These are phyloP conservation scores for Priocnemis perturbator DNA, from an alignment of 2,888 invertebrate species.

Conservation along the genomic window DNA sequence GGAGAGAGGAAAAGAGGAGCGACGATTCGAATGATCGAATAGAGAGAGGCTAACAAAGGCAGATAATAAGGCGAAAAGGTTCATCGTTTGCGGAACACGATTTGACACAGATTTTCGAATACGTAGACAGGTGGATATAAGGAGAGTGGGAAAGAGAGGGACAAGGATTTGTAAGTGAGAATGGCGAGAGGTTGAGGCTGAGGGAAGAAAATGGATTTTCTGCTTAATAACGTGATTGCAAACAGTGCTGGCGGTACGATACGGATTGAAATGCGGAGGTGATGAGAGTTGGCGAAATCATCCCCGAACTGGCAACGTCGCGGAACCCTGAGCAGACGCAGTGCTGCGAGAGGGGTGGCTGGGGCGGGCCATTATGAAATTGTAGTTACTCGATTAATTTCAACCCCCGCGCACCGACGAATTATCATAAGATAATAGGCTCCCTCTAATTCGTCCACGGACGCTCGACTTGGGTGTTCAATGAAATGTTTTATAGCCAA, in stretches of 20 bases:
- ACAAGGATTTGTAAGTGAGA: neutral
- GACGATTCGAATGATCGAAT: neutral
- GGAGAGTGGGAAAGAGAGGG: neutral
- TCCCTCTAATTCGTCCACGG: constrained; percentile 39
- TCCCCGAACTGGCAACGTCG: constrained; percentile 29
- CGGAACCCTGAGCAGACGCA: constrained; percentile 18
- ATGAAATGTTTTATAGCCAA: constrained; percentile 58
- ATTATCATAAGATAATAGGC: constrained; percentile 73
- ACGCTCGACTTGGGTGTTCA: constrained; percentile 32
- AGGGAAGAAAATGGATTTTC: constrained; percentile 8
- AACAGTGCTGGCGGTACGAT: neutral
- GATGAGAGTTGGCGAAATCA: neutral
- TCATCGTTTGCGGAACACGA: no score
- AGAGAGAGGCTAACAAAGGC: neutral
- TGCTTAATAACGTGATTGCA: neutral
- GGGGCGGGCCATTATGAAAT: constrained; percentile 65
- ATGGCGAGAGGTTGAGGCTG: no score
- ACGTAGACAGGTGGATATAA: no score
- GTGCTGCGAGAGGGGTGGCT: constrained; percentile 9
- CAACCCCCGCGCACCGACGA: constrained; percentile 59
- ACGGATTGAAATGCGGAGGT: neutral
- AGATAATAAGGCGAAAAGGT: constrained; percentile 14
- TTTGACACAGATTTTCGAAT: no score
- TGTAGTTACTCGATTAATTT: constrained; percentile 74
- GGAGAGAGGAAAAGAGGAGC: constrained; percentile 1